Base-by-base conservation (phyloP, 2,888 invertebrate genomes). In the Monoplex corrugatus region DNA sequence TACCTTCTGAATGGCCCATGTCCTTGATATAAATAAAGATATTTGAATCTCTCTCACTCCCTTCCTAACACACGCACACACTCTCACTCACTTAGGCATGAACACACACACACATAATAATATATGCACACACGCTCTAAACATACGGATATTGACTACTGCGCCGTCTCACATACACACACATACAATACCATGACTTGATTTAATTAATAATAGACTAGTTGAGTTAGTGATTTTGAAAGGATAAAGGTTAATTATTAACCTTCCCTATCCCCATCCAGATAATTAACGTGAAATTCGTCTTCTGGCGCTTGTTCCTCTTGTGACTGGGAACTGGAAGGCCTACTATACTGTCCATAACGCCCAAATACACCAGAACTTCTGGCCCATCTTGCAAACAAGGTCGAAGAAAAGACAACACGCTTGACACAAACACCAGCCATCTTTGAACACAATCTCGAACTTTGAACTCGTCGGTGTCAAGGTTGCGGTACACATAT, bases 181-280 rank as follows among this genome's bases (percentile, higher is more conserved):
- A n/a, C n/a, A n/a, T n/a, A n/a, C n/a, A n/a, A n/a, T n/a, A n/a
- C n/a, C n/a, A n/a, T n/a, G n/a, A n/a, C n/a, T n/a, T n/a, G n/a
- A n/a, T n/a, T n/a, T n/a, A n/a, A n/a, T n/a, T n/a, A n/a, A n/a
- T n/a, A n/a, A n/a, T n/a, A n/a, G n/a, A n/a, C n/a, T n/a, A n/a
- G n/a, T n/a, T n/a, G n/a, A n/a, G n/a, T n/a, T n/a, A n/a, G n/a
- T n/a, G n/a, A n/a, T n/a, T n/a, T n/a, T n/a, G n/a, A n/a, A n/a
- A n/a, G n/a, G n/a, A 63, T 63, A 23, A 16, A n/a, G n/a, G 3
- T n/a, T n/a, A 6, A 68, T 8, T 3, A 23, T 40, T 23, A 23
- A 92, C 92, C 92, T 88, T 89, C 75, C 43, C 63, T 89, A 1
- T 90, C 90, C 28, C 91, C 91, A 80, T 90, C 91, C 45, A 91